Evolutionary conservation across 2,888 invertebrate species (phyloP).

Genomic region (Dryocosmus kuriphilus): DNA sequence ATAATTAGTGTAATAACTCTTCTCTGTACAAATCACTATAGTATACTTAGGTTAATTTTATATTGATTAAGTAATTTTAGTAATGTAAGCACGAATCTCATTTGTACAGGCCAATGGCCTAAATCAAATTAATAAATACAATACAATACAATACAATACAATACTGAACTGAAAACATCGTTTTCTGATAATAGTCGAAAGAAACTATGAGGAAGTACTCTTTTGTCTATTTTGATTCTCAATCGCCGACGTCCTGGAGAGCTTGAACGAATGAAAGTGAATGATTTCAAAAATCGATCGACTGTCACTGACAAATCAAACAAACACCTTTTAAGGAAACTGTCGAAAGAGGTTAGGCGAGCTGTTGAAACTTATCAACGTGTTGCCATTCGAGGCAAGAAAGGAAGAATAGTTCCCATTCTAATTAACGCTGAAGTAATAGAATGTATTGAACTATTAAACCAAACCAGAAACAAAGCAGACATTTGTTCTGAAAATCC

Average conservation of each 20-base stretch:
- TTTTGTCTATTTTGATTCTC: slow-evolving; percentile 40
- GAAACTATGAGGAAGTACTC: slow-evolving; percentile 33
- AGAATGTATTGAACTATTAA: slow-evolving; percentile 39
- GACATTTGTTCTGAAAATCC: slow-evolving; percentile 40
- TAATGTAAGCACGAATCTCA: too few species aligned
- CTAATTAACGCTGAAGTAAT: slow-evolving; percentile 48
- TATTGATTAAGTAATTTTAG: too few species aligned
- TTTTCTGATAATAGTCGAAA: neutral
- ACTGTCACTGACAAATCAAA: slow-evolving; percentile 14
- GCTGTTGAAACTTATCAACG: slow-evolving; percentile 44
- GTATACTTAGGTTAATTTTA: too few species aligned
- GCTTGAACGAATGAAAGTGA: slow-evolving; percentile 35
- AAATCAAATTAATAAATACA: too few species aligned
- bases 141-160: too few species aligned
- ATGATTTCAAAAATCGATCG: slow-evolving; percentile 37
- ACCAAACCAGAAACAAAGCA: slow-evolving; percentile 27
- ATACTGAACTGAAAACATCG: too few species aligned
- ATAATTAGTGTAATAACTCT: too few species aligned
- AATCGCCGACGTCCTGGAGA: slow-evolving; percentile 46
- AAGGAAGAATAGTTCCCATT: slow-evolving; percentile 49
- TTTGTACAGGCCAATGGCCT: too few species aligned
- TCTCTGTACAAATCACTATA: too few species aligned
- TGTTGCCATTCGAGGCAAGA: slow-evolving; percentile 50
- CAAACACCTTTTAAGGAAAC: slow-evolving; percentile 26
- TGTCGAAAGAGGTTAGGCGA: slow-evolving; percentile 22